A percentile compares a stretch with the other conserved stretches of the same genome.
Evolutionary conservation across 2,113 vertebrate species (phyloP).

Genomic region (Limanda limanda): DNA sequence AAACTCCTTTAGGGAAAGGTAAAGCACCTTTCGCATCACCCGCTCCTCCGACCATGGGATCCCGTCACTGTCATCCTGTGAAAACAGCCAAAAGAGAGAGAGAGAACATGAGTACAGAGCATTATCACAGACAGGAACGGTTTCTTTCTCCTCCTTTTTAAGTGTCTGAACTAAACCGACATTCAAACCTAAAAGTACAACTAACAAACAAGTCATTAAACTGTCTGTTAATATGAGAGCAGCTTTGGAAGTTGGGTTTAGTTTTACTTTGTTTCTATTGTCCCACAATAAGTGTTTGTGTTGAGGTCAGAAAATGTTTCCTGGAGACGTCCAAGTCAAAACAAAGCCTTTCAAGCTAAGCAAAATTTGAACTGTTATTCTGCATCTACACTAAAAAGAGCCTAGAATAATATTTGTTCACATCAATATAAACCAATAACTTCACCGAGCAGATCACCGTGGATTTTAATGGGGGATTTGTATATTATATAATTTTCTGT

Average conservation of each 20-base stretch:
- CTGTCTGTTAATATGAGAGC: background rate
- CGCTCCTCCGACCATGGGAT: constrained; percentile 99
- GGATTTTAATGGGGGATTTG: background rate
- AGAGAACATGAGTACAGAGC: constrained; percentile 12
- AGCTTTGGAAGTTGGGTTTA: background rate
- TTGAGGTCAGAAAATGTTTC: constrained; percentile 28
- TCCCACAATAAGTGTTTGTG: background rate
- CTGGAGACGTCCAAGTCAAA: constrained; percentile 4
- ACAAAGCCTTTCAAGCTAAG: constrained; percentile 7
- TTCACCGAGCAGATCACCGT: background rate
- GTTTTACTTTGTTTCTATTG: constrained; percentile 20
- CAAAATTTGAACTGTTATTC: background rate
- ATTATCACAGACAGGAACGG: background rate
- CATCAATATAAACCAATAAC: too few relatives aligned
- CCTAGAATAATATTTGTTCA: too few relatives aligned
- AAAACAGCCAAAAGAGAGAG: constrained; percentile 31
- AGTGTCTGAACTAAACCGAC: background rate
- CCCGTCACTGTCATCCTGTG: constrained; percentile 98
- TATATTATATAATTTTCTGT: too few relatives aligned
- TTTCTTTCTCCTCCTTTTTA: background rate
- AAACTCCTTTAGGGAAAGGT: constrained; percentile 99
- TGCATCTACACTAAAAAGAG: too few relatives aligned
- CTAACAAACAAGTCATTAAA: background rate
- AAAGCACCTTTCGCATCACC: constrained; percentile 98
- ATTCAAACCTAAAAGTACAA: background rate